Evolutionary conservation across 2,113 vertebrate species (phyloP), one percentile per base, ranked within the genome.

Genomic region (Lipophrys pholis): DNA sequence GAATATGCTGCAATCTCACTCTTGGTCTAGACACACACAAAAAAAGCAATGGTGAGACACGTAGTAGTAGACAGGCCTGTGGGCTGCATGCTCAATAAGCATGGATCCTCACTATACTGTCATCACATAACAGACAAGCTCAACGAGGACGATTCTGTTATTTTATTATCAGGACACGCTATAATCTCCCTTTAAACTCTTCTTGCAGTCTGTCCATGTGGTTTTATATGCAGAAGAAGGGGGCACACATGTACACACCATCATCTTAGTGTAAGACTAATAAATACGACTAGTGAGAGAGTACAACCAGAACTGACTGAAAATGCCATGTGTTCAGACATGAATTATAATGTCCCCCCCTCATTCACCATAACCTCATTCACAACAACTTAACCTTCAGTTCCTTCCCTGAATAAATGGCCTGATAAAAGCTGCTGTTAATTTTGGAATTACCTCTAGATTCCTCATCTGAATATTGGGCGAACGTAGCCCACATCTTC

Each of bases 391-490:
- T 69, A 9, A 64, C 65, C 57, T 80, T 78, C 67, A 45, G 7
- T 54, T 61, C 69, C 48, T 16, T 59, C 50, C 11, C 35, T 84
- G 58, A 84, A 80, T 73, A 72, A 79, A 74, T 77, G 78, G 36
- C 84, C 88, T 64, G 69, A 7, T 76, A 81, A 84, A 51, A 76
- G 61, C 60, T n/a, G 54, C 16, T 60, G 80, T 59, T 88, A 75
- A 78, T 81, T 87, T 80, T 80, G 74, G 73, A 80, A 48, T 81
- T 64, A 57, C 66, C 61, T 82, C 82, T 80, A 81, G 49, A 70
- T 64, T 69, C 35, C 30, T 80, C 69, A 42, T 60, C 54, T 80
- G n/a, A 50, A 70, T 81, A 84, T 65, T 48, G 42, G 69, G 55
- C 71, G 21, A 53, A 41, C 48, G 8, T 64, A 68, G 39, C 81